phyloP scores from a whole-genome alignment of 2,797 vertebrate genomes.

The Acanthornis magna region DNA sequence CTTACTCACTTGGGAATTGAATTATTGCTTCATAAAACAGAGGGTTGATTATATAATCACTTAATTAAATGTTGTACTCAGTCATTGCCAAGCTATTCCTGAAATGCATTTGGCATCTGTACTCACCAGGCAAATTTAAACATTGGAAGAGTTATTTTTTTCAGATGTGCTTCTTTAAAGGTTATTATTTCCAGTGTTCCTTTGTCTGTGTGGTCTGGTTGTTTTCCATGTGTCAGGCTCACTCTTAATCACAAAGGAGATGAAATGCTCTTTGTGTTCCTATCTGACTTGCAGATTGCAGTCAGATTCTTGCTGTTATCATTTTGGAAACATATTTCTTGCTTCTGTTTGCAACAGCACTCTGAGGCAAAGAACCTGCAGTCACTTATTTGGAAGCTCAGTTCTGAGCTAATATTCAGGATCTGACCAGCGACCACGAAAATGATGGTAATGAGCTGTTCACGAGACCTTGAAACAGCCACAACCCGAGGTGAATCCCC shows the following conservation, averaged over 20 bases:
- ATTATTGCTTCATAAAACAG: constrained; percentile 68
- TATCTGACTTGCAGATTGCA: constrained; percentile 39
- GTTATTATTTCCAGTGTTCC: constrained; percentile 43
- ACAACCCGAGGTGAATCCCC: not conserved
- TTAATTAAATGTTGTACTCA: constrained; percentile 71
- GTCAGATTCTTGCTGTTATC: not conserved
- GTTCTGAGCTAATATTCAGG: not conserved
- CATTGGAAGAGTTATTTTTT: constrained; percentile 10
- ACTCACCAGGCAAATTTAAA: constrained; percentile 31
- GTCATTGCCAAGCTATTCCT: constrained; percentile 64
- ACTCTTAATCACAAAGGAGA: constrained; percentile 40
- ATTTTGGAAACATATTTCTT: not conserved
- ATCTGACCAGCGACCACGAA: not conserved
- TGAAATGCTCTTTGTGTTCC: constrained; percentile 41
- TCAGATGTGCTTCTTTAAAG: constrained; percentile 50
- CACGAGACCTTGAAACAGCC: not conserved
- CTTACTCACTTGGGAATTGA: constrained; percentile 63
- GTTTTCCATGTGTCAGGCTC: constrained; percentile 40
- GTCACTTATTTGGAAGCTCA: not conserved
- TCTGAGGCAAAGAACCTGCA: not conserved
- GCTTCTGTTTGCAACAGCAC: not conserved
- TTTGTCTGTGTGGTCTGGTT: constrained; percentile 57
- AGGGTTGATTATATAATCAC: constrained; percentile 70
- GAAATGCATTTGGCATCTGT: constrained; percentile 60
- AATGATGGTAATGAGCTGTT: not conserved